Evolutionary conservation across 1,140 invertebrate genomes (phyloP).

Genomic region (Drosophila chauvacae): DNA sequence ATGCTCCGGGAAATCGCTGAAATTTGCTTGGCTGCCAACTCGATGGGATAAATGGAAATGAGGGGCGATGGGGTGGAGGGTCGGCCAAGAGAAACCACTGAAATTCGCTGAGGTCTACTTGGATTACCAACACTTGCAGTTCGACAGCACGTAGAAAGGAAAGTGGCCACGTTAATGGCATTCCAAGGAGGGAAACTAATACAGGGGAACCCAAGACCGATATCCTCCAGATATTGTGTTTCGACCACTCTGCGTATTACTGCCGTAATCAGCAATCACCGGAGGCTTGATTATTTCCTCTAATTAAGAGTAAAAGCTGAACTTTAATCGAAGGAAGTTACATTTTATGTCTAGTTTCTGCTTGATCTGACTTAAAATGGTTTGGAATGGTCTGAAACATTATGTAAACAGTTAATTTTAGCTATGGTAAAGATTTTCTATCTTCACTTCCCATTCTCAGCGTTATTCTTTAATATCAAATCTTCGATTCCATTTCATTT

Average conservation of each 20-base stretch:
- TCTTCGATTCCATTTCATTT: not conserved
- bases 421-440: not conserved
- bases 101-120: slow-evolving; percentile 35
- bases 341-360: not conserved
- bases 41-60: slow-evolving; percentile 18
- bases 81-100: slow-evolving; percentile 29
- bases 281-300: not conserved
- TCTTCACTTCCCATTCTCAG: not conserved
- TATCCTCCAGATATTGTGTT: not conserved
- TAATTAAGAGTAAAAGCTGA: not conserved
- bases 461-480: not conserved
- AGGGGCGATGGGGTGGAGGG: not conserved
- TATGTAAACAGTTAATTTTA: not conserved
- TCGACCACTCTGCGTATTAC: not conserved
- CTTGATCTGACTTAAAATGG: not conserved
- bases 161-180: slow-evolving; percentile 28
- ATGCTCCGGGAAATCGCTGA: slow-evolving; percentile 53
- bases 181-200: slow-evolving; percentile 20
- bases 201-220: not conserved
- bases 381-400: not conserved
- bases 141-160: slow-evolving; percentile 22
- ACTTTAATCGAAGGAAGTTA: not conserved
- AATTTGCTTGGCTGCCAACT: slow-evolving; percentile 53
- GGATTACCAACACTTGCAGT: slow-evolving; percentile 39
- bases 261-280: not conserved